These are phyloP conservation scores for Coremacera marginata DNA, from an alignment of 2,888 invertebrate species.

Conservation along the genomic window DNA sequence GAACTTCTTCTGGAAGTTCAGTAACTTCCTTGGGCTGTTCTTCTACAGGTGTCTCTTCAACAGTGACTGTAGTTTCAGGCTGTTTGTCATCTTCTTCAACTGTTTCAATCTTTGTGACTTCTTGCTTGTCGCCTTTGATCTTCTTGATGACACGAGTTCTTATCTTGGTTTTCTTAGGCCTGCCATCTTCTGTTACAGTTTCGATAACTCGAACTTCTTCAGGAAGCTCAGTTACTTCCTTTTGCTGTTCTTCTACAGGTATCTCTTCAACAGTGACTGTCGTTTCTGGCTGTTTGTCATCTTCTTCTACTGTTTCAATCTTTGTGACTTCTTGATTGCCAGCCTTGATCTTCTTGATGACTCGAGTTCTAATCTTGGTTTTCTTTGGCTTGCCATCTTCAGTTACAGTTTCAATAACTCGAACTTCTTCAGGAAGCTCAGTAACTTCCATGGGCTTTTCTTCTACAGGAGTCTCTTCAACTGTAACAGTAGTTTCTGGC, in stretches of 20 bases:
- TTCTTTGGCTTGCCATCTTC: slow-evolving; percentile 52
- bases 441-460: slow-evolving; percentile 37
- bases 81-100: slow-evolving; percentile 54
- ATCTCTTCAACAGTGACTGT: slow-evolving; percentile 49
- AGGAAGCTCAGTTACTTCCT: slow-evolving; percentile 44
- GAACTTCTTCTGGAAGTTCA: slow-evolving; percentile 54
- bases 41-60: slow-evolving; percentile 48
- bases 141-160: slow-evolving; percentile 55
- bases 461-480: slow-evolving; percentile 47
- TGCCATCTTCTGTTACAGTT: slow-evolving; percentile 50
- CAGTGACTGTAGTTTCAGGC: slow-evolving; percentile 51
- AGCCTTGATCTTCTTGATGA: slow-evolving; percentile 53
- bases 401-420: slow-evolving; percentile 46
- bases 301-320: slow-evolving; percentile 53
- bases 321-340: slow-evolving; percentile 53
- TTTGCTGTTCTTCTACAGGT: slow-evolving; percentile 42
- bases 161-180: slow-evolving; percentile 51
- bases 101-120: slow-evolving; percentile 55
- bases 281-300: slow-evolving; percentile 50
- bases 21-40: slow-evolving; percentile 44
- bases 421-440: slow-evolving; percentile 49
- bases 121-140: slow-evolving; percentile 54
- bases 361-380: slow-evolving; percentile 52
- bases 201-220: slow-evolving; percentile 47
- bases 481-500: slow-evolving; percentile 48